These are phyloP conservation scores for Dasysyrphus albostriatus DNA, from an alignment of 2,888 invertebrate genomes.

Conservation along the genomic window DNA sequence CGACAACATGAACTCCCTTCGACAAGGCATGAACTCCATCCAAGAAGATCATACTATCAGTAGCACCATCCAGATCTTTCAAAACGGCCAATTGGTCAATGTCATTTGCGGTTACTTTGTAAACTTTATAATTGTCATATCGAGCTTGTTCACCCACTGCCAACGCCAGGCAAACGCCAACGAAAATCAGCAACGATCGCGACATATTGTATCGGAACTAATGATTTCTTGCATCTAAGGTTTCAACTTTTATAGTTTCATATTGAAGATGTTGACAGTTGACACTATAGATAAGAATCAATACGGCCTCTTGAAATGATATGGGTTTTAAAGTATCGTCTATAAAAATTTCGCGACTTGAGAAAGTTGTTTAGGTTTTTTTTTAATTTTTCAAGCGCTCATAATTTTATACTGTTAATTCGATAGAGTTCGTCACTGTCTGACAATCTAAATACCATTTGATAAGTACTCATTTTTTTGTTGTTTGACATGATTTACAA, in stretches of 20 bases:
- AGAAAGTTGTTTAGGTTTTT: background rate
- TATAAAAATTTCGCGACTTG: background rate
- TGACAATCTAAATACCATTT: background rate
- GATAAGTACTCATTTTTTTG: too few species aligned
- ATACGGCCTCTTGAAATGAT: background rate
- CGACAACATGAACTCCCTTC: slow-evolving; percentile 82
- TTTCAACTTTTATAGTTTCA: background rate
- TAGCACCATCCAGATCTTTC: slow-evolving; percentile 81
- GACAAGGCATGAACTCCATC: slow-evolving; percentile 79
- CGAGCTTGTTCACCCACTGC: slow-evolving; percentile 67
- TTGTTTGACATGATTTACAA: background rate
- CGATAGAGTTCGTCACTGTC: background rate
- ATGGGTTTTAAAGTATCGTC: background rate
- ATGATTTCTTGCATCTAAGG: background rate
- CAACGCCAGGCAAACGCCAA: slow-evolving; percentile 48
- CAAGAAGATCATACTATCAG: slow-evolving; percentile 83
- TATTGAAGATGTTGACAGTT: background rate
- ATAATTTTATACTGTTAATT: background rate
- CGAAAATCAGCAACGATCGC: slow-evolving; percentile 41
- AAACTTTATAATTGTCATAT: slow-evolving; percentile 86
- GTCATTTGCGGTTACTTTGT: slow-evolving; percentile 84
- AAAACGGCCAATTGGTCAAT: slow-evolving; percentile 84
- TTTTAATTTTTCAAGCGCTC: background rate
- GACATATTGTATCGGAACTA: slow-evolving; percentile 38
- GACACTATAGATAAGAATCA: background rate